Conservation (phyloP, 2,797 vertebrate genomes). For the Microctenopoma lineatum region DNA sequence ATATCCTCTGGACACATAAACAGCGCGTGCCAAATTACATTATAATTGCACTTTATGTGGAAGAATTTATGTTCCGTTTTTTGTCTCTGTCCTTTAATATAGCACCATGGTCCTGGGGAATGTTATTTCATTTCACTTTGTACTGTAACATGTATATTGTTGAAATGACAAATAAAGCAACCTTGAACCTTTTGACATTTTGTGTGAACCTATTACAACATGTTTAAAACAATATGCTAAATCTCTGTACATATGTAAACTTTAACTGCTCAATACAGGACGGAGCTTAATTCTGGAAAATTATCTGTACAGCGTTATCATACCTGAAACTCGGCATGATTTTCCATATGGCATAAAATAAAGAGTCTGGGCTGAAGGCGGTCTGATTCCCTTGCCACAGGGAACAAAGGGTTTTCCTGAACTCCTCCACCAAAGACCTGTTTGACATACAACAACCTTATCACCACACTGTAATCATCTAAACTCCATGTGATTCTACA, state of each 20-base stretch:
- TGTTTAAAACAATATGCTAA: too few species aligned
- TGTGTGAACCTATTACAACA: neutral
- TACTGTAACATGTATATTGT: too few species aligned
- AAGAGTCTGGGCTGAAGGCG: conserved; percentile 96
- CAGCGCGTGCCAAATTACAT: neutral
- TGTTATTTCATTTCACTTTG: too few species aligned
- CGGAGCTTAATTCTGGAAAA: conserved; percentile 4
- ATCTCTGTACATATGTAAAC: neutral
- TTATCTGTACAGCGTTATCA: conserved; percentile 10
- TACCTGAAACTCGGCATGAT: conserved; percentile 99
- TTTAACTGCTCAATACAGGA: neutral
- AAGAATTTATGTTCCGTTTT: too few species aligned
- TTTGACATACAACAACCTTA: conserved; percentile 41
- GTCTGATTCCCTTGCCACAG: conserved; percentile 97
- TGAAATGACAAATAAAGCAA: too few species aligned
- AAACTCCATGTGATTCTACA: neutral
- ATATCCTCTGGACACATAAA: conserved; percentile 88
- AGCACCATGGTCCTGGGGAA: too few species aligned
- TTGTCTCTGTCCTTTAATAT: too few species aligned
- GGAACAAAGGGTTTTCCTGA: conserved; percentile 97
- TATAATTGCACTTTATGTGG: too few species aligned
- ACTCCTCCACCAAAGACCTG: conserved; percentile 98
- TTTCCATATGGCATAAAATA: conserved; percentile 99
- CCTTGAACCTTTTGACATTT: too few species aligned
- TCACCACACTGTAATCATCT: conserved; percentile 7